A percentile compares a stretch with the other conserved stretches of the same genome.
Conservation (phyloP, 2,888 invertebrate species). For the Drosophila imparisetae region DNA sequence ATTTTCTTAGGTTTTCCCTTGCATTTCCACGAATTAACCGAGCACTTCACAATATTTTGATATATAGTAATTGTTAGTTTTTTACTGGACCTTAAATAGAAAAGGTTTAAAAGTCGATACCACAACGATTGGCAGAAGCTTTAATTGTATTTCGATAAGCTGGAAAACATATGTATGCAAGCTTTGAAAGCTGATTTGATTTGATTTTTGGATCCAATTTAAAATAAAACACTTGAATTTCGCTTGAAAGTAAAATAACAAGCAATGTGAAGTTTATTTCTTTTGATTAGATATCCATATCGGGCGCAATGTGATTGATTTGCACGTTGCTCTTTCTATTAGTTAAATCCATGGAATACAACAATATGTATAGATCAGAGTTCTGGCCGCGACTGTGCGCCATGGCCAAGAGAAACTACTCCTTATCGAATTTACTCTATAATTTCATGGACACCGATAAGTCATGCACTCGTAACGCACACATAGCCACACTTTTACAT, state of each 20-base stretch:
- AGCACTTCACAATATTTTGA: not conserved
- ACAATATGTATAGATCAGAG: conserved; percentile 31
- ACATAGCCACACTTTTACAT: conserved; percentile 2
- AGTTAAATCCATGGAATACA: conserved; percentile 25
- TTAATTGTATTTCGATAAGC: not conserved
- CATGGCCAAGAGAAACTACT: conserved; percentile 23
- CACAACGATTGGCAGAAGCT: not conserved
- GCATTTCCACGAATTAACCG: conserved; percentile 2
- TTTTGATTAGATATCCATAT: conserved; percentile 71
- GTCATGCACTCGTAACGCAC: conserved; percentile 18
- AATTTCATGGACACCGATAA: conserved; percentile 60
- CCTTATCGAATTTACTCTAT: conserved; percentile 59
- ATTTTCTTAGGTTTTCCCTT: conserved; percentile 20
- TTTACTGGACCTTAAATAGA: not conserved
- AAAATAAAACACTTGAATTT: conserved; percentile 18
- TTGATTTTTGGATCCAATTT: conserved; percentile 1
- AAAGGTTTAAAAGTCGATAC: not conserved
- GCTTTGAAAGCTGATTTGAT: conserved; percentile 3
- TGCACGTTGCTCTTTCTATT: conserved; percentile 37
- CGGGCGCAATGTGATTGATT: conserved; percentile 69
- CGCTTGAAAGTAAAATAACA: conserved; percentile 7
- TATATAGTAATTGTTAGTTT: not conserved
- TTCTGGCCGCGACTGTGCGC: conserved; percentile 15
- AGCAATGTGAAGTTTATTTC: conserved; percentile 52
- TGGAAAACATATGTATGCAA: not conserved